Evolutionary conservation across 2,113 vertebrate genomes (phyloP).

Genomic region (Benitochromis conjunctus): DNA sequence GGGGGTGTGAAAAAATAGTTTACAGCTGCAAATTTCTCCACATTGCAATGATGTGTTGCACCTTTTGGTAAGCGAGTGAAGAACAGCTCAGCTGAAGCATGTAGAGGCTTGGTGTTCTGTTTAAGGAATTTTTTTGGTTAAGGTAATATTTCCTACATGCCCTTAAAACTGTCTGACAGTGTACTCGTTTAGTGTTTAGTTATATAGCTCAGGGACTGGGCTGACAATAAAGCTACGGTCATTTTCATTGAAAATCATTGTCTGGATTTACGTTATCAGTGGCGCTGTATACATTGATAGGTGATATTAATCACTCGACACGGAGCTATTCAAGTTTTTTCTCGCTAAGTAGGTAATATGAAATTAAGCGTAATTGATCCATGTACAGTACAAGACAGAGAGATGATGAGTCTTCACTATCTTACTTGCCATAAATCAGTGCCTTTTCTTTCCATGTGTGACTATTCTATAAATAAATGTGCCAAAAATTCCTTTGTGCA

Average conservation of each 20-base stretch:
- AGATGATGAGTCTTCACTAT: neutral
- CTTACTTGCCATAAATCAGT: neutral
- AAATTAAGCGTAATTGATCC: neutral
- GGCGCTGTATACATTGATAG: neutral
- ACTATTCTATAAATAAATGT: neutral
- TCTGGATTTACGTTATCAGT: neutral
- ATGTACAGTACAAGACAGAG: neutral
- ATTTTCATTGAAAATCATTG: neutral
- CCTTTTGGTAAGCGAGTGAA: neutral
- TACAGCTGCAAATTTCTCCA: neutral
- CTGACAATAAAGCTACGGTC: neutral
- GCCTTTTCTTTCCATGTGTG: neutral
- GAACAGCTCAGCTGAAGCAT: neutral
- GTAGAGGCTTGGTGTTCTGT: slow-evolving; percentile 11
- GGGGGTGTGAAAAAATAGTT: neutral
- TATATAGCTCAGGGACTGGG: neutral
- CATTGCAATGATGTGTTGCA: neutral
- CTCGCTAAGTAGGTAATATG: neutral
- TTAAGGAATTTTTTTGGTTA: neutral
- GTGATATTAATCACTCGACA: neutral
- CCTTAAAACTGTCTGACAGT: neutral
- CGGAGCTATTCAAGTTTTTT: neutral
- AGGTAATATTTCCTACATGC: neutral
- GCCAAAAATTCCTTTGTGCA: neutral
- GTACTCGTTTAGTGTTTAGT: neutral